These are phyloP conservation scores for Dipodomys merriami DNA, from an alignment of 2,113 vertebrate species.

Conservation along the genomic window DNA sequence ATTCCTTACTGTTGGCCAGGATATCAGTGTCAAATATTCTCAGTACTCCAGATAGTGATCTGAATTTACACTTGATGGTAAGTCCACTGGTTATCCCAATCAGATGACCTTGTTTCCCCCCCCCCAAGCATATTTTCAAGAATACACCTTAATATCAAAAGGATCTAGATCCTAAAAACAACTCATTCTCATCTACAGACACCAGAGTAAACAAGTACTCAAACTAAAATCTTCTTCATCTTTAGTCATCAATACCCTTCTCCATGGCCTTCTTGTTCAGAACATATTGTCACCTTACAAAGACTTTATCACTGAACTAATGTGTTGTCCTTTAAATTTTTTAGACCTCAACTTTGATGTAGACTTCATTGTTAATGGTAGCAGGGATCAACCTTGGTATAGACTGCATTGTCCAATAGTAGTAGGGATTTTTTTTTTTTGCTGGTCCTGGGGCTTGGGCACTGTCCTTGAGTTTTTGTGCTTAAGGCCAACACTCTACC, in stretches of 20 bases:
- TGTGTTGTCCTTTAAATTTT: too few relatives aligned
- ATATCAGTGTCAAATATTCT: background rate
- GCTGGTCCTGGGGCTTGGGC: too few relatives aligned
- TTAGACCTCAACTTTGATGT: too few relatives aligned
- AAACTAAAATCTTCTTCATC: background rate
- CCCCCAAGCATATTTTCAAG: background rate
- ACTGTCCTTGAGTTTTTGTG: too few relatives aligned
- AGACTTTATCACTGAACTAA: too few relatives aligned
- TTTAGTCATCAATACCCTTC: background rate
- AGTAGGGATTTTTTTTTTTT: background rate
- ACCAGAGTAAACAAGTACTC: conserved; percentile 34
- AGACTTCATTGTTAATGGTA: background rate
- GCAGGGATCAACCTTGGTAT: too few relatives aligned
- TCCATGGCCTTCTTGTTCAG: too few relatives aligned
- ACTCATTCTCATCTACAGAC: background rate
- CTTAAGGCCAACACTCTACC: too few relatives aligned
- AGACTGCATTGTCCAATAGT: too few relatives aligned
- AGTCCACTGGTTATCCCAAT: background rate
- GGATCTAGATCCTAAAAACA: background rate
- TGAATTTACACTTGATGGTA: background rate
- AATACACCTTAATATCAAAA: conserved; percentile 2
- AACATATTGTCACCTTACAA: too few relatives aligned
- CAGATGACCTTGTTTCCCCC: background rate
- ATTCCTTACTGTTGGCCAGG: background rate
- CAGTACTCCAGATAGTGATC: background rate